These are phyloP conservation scores for Saxicola maurus DNA, from an alignment of 2,797 vertebrate species.

Conservation along the genomic window DNA sequence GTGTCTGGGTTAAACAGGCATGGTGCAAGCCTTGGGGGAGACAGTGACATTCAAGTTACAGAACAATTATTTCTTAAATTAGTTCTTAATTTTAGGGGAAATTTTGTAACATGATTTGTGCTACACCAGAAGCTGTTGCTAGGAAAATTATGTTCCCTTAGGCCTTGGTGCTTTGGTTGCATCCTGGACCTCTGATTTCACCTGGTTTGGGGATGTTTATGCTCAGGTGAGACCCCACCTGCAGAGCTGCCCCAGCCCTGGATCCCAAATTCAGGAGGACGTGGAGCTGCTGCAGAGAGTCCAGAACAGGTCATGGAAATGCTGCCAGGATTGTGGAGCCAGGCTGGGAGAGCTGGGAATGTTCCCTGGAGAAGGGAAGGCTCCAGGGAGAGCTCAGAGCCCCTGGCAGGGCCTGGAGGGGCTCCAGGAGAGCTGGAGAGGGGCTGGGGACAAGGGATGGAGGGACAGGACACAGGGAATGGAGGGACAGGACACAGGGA, in stretches of 20 bases:
- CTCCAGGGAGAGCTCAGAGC: background rate
- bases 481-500: background rate
- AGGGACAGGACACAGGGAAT: background rate
- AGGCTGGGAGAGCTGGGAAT: background rate
- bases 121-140: background rate
- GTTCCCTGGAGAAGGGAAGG: background rate
- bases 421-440: background rate
- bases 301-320: background rate
- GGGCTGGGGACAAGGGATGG: rapidly evolving
- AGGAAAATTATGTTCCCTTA: background rate
- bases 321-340: background rate
- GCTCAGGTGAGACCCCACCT: background rate
- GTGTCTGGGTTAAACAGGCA: background rate
- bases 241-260: background rate
- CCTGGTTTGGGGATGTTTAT: background rate
- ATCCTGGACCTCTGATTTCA: background rate
- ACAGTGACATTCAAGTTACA: background rate
- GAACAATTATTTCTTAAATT: background rate
- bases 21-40: background rate
- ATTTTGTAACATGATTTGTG: background rate
- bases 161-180: background rate
- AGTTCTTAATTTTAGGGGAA: background rate
- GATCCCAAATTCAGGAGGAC: background rate
- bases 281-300: background rate
- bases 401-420: background rate